Evolutionary conservation across 2,888 invertebrate species (phyloP).

Genomic region (Drosophila pseudotakahashii): DNA sequence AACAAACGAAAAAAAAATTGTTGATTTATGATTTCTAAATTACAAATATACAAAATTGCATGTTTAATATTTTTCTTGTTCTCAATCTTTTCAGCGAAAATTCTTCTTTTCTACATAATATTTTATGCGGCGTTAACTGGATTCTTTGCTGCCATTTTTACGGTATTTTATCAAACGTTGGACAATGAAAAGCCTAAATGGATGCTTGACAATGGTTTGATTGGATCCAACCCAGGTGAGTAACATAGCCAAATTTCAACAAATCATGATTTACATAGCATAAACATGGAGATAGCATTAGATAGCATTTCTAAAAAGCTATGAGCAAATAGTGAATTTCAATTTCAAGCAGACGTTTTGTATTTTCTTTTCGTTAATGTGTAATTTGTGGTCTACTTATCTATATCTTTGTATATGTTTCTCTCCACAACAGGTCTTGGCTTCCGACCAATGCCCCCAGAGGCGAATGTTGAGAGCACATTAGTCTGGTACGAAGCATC

Average conservation of each 20-base stretch:
- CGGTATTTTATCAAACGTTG: constrained; percentile 97
- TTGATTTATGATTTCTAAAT: too few relatives aligned
- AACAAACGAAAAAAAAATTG: too few relatives aligned
- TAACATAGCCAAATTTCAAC: neutral
- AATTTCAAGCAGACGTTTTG: too few relatives aligned
- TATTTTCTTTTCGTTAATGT: too few relatives aligned
- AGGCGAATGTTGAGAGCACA: constrained; percentile 96
- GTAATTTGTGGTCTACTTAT: too few relatives aligned
- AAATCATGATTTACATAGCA: too few relatives aligned
- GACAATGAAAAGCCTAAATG: constrained; percentile 94
- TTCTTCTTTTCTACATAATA: constrained; percentile 97
- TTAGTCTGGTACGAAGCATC: constrained; percentile 94
- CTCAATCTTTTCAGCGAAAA: constrained; percentile 91
- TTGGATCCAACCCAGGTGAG: constrained; percentile 97
- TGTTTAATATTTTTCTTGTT: neutral
- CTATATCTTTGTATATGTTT: neutral
- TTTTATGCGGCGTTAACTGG: constrained; percentile 96
- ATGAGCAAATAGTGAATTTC: too few relatives aligned
- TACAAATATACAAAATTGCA: too few relatives aligned
- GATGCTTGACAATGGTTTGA: constrained; percentile 93
- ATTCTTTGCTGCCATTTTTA: constrained; percentile 97
- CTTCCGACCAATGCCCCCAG: constrained; percentile 97
- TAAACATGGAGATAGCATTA: too few relatives aligned
- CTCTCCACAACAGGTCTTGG: constrained; percentile 90
- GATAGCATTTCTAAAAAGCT: too few relatives aligned